A percentile compares a stretch with the other conserved stretches of the same genome.
Conservation (phyloP, 2,888 invertebrate genomes). For the Ptilodon capucinus region DNA sequence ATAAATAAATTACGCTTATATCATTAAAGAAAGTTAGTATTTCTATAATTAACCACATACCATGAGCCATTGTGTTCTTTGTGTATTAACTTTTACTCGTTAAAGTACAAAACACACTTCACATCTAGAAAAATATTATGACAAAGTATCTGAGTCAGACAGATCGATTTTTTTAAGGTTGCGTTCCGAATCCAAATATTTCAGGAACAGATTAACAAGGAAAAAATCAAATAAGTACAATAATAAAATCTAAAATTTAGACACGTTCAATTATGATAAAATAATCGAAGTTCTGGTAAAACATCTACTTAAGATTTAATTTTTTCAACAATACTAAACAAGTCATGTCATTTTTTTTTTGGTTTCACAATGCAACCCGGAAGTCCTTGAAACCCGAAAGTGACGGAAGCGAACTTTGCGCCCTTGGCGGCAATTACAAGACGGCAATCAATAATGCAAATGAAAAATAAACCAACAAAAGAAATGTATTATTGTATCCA, state of each 20-base stretch:
- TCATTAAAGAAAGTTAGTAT: not conserved
- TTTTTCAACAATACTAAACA: no score
- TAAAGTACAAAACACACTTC: constrained; percentile 12
- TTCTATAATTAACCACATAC: constrained; percentile 45
- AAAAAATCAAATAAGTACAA: no score
- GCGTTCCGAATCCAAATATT: constrained; percentile 25
- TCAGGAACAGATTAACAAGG: not conserved
- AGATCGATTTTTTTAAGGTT: constrained; percentile 35
- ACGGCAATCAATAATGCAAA: constrained; percentile 40
- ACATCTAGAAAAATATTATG: constrained; percentile 27
- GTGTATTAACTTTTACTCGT: constrained; percentile 16
- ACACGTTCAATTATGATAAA: no score
- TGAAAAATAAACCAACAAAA: constrained; percentile 15
- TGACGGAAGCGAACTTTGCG: constrained; percentile 20
- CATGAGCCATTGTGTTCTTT: constrained; percentile 57
- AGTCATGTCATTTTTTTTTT: no score
- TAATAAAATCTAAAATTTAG: no score
- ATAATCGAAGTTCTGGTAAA: no score
- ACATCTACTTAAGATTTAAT: no score
- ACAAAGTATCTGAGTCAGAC: constrained; percentile 45
- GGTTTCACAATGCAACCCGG: constrained; percentile 7
- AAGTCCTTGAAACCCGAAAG: constrained; percentile 11
- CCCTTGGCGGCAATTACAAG: constrained; percentile 46
- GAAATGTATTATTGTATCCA: constrained; percentile 1
- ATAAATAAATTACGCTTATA: constrained; percentile 17